These are phyloP conservation scores for Sphaerophoria taeniata DNA, from an alignment of 2,888 invertebrate species.

Conservation along the genomic window DNA sequence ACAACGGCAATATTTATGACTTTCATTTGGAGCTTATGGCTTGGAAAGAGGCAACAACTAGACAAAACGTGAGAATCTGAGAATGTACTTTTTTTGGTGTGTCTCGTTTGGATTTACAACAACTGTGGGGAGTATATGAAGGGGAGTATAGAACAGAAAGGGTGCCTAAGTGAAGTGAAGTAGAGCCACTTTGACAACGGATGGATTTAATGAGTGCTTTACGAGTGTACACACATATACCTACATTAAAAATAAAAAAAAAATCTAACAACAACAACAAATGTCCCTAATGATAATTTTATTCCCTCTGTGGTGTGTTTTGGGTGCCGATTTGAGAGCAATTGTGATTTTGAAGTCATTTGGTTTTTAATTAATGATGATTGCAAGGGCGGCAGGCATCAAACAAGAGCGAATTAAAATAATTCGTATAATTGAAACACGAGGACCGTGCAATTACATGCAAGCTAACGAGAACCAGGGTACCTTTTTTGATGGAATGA, in stretches of 20 bases:
- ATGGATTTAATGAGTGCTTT: conserved; percentile 73
- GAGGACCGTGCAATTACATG: not conserved
- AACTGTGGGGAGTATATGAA: not conserved
- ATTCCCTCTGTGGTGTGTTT: conserved; percentile 70
- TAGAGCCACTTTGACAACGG: conserved; percentile 63
- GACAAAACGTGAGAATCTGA: conserved; percentile 52
- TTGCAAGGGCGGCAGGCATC: conserved; percentile 30
- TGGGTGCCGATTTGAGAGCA: conserved; percentile 70
- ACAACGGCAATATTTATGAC: conserved; percentile 62
- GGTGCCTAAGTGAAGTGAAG: conserved; percentile 3
- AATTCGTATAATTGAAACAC: conserved; percentile 20
- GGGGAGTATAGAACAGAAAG: not conserved
- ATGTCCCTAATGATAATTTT: conserved; percentile 74
- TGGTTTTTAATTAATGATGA: conserved; percentile 59
- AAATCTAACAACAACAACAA: conserved; percentile 44
- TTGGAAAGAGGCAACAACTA: conserved; percentile 37
- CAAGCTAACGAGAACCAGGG: not conserved
- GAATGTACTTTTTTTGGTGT: conserved; percentile 25
- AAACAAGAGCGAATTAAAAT: conserved; percentile 32
- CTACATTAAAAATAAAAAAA: not conserved
- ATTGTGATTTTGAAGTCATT: conserved; percentile 66
- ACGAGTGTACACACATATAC: conserved; percentile 30
- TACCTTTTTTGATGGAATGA: not conserved
- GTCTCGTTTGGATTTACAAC: conserved; percentile 4
- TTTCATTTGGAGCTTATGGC: conserved; percentile 67